Evolutionary conservation across 2,113 vertebrate genomes (phyloP).

Genomic region (Odobenus rosmarus): DNA sequence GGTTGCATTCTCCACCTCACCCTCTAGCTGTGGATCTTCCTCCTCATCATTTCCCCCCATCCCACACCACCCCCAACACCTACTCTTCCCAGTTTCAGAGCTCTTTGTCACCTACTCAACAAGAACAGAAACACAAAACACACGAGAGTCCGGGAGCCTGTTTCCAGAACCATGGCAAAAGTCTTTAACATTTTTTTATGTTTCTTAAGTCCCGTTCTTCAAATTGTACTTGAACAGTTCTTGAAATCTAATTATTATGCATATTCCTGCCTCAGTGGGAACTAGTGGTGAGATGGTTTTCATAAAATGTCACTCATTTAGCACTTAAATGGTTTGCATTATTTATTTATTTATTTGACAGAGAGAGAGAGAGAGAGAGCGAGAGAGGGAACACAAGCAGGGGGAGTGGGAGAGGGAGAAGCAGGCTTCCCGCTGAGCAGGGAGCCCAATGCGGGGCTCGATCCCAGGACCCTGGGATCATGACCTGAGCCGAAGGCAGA

Average conservation of each 20-base stretch:
- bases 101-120: neutral
- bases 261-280: neutral
- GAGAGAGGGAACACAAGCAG: no score
- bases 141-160: fast-evolving
- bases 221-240: neutral
- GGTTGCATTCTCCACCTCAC: neutral
- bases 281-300: neutral
- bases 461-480: no score
- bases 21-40: neutral
- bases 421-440: no score
- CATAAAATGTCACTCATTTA: neutral
- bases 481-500: no score
- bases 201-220: neutral
- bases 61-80: fast-evolving
- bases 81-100: neutral
- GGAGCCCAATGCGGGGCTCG: no score
- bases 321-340: neutral
- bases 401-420: no score
- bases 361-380: no score
- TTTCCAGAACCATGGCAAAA: neutral
- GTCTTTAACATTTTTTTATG: neutral
- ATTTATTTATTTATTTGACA: neutral
- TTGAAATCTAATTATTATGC: neutral
- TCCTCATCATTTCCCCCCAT: neutral
- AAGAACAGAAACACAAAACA: neutral